Base-by-base conservation (phyloP, 2,888 invertebrate genomes). In the Folsomia manolachei region DNA sequence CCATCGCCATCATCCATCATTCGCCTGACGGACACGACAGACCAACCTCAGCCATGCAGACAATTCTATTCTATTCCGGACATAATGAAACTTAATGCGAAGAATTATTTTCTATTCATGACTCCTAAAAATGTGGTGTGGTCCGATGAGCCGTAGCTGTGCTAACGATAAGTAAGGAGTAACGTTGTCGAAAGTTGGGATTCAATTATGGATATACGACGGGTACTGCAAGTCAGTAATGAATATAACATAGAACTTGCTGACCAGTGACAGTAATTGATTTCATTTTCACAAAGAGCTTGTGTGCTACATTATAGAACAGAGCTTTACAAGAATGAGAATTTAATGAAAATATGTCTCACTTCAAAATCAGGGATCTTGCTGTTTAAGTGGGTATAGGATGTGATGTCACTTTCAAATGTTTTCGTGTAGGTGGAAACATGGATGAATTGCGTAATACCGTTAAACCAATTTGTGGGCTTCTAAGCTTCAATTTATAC, bases 1-100 rank as follows among this genome's bases (percentile, higher is more conserved):
- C 65, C 65, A 39, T 52, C 51, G 25, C n/a, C n/a, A 67, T 60
- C 67, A 67, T 67, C 67, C 67, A 67, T 67, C 67, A 67, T 25
- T 18, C 1, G 14, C 21, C 7, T 67, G 67, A 67, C 67, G 39
- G 39, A 56, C 56, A 56, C 56, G 56, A 56, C 56, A 39, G 7
- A 39, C 39, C 39, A 4, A 9, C 39, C 39, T 39, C 39, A 39
- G 39, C 39, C 39, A 39, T 14, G 60, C 19, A 67, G 67, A 67
- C 60, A 60, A 60, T 67, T 67, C 67, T 67, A 67, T 67, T 67
- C 67, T 56, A 53, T 60, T 53, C 67, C 56, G 56, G 21, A 21
- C 56, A 56, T 56, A 56, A 56, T 56, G 56, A 19, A 56, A 56
- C 56, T 56, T 56, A 56, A 56, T 56, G 56, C 19, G 56, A 19